A percentile compares a stretch with the other conserved stretches of the same genome.
Evolutionary conservation across 2,888 invertebrate species (phyloP).

Genomic region (Lymantria dispar): DNA sequence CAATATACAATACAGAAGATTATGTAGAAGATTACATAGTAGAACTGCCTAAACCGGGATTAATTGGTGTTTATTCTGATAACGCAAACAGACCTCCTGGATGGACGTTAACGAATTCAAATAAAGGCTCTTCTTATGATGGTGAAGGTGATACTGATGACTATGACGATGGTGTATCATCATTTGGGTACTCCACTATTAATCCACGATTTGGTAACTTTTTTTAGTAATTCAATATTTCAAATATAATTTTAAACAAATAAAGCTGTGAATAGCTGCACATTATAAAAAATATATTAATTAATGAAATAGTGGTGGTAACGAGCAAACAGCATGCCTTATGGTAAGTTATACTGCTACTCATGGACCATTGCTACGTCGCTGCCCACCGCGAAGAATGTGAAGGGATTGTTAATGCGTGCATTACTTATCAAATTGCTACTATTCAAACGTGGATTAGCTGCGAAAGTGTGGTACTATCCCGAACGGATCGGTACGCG

Average conservation of each 20-base stretch:
- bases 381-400: too few relatives aligned
- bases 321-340: too few relatives aligned
- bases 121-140: slow-evolving; percentile 27
- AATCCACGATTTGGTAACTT: slow-evolving; percentile 62
- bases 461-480: too few relatives aligned
- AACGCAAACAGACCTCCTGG: slow-evolving; percentile 39
- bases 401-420: too few relatives aligned
- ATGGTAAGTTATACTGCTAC: too few relatives aligned
- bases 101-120: slow-evolving; percentile 33
- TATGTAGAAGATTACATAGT: slow-evolving; percentile 55
- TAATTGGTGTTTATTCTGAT: slow-evolving; percentile 68
- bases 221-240: not conserved
- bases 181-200: slow-evolving; percentile 60
- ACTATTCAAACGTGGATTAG: too few relatives aligned
- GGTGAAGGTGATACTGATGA: slow-evolving; percentile 44
- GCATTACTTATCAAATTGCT: too few relatives aligned
- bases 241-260: not conserved
- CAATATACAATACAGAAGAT: slow-evolving; percentile 43
- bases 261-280: too few relatives aligned
- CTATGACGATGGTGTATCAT: slow-evolving; percentile 19
- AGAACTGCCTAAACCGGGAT: slow-evolving; percentile 66
- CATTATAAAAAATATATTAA: too few relatives aligned
- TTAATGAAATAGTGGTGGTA: too few relatives aligned
- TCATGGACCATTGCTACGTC: too few relatives aligned
- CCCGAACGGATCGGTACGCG: too few relatives aligned